Evolutionary conservation across 2,888 invertebrate genomes (phyloP).

Genomic region (Odontothrips loti): DNA sequence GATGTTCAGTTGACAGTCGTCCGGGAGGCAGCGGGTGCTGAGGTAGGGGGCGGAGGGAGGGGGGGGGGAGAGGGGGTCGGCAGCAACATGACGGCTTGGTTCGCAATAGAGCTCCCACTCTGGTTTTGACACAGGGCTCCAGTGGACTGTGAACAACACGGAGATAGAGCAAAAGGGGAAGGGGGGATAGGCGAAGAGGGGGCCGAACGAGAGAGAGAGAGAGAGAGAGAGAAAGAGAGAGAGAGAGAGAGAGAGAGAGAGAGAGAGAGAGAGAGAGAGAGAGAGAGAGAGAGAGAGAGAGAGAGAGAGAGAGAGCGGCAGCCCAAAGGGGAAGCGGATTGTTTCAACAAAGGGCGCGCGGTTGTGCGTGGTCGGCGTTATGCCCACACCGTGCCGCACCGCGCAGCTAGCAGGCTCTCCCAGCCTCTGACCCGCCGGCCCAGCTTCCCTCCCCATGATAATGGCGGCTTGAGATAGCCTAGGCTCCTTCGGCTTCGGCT

Average conservation of each 20-base stretch:
- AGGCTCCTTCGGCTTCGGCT: too few relatives aligned
- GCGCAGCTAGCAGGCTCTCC: background rate
- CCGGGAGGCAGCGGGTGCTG: background rate
- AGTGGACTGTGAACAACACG: conserved; percentile 14
- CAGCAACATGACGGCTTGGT: background rate
- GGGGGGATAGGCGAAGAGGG: background rate
- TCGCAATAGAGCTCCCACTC: conserved; percentile 15
- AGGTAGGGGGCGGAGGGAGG: background rate
- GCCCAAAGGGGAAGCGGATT: background rate
- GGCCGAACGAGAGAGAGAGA: background rate
- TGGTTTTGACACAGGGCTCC: conserved; percentile 24
- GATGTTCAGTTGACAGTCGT: background rate
- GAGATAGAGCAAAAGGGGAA: background rate
- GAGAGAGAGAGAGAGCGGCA: too few relatives aligned
- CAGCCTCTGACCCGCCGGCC: background rate
- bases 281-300: too few relatives aligned
- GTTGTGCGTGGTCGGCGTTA: background rate
- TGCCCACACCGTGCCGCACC: too few relatives aligned
- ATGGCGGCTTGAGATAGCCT: conserved; percentile 19
- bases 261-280: too few relatives aligned
- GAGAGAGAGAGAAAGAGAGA: too few relatives aligned
- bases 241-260: too few relatives aligned
- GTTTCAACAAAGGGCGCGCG: conserved; percentile 16
- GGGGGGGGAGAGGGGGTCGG: background rate
- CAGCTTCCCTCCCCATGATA: background rate